Percentiles rank a stretch among this genome's conserved stretches.
Evolutionary conservation across 2,113 vertebrate genomes (phyloP).

Genomic region (Solea senegalensis): DNA sequence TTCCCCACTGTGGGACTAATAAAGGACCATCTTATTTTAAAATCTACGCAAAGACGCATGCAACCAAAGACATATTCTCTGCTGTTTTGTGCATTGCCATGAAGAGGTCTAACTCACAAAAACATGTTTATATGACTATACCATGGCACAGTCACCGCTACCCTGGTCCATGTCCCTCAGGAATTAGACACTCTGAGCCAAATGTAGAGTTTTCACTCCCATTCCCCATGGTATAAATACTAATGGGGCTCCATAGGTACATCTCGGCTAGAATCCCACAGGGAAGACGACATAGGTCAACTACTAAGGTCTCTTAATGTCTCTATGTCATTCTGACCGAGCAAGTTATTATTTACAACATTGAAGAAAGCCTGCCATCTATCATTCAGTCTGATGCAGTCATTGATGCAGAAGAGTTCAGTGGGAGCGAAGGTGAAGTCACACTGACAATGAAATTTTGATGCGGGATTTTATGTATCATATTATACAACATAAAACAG

Average conservation of each 20-base stretch:
- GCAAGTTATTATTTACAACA: constrained; percentile 27
- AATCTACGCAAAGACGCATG: too few species aligned
- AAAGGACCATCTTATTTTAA: too few species aligned
- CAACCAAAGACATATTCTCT: too few species aligned
- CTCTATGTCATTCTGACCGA: constrained; percentile 24
- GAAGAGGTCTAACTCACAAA: constrained; percentile 10
- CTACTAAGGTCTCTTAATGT: background rate
- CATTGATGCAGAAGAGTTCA: constrained; percentile 10
- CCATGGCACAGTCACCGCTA: constrained; percentile 15
- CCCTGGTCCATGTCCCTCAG: constrained; percentile 28
- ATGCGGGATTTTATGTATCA: constrained; percentile 30
- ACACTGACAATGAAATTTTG: too few species aligned
- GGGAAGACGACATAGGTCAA: constrained; percentile 21
- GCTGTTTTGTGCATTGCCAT: too few species aligned
- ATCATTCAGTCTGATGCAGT: constrained; percentile 50
- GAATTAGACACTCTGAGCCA: constrained; percentile 31
- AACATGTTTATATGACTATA: constrained; percentile 43
- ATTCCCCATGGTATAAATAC: constrained; percentile 36
- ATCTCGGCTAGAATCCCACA: background rate
- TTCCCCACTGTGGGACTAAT: too few species aligned
- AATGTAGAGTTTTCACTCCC: constrained; percentile 42
- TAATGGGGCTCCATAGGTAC: constrained; percentile 26
- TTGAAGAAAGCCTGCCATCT: constrained; percentile 31
- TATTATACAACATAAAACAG: constrained; percentile 33
- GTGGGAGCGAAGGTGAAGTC: constrained; percentile 5